phyloP scores from a whole-genome alignment of 2,797 vertebrate genomes.

The Poecilia wingei region DNA sequence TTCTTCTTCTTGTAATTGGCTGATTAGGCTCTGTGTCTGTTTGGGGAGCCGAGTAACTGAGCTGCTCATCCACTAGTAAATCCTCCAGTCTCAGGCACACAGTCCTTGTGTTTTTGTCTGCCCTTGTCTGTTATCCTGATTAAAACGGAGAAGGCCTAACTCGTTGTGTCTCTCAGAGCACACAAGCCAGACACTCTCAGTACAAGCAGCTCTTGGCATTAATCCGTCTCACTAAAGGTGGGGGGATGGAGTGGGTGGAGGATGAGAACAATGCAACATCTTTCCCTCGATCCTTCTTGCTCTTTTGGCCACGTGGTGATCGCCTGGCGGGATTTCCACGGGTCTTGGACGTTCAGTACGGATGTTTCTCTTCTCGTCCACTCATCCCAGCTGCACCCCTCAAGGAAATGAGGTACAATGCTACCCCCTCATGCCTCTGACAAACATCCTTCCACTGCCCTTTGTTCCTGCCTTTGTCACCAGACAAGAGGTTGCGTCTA shows the following conservation, averaged over 20 bases:
- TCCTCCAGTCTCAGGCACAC: constrained; percentile 44
- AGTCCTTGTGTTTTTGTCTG: constrained; percentile 53
- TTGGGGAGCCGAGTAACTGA: constrained; percentile 25
- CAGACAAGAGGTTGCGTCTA: constrained; percentile 67
- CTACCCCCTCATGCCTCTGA: constrained; percentile 22
- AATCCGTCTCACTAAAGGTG: constrained; percentile 70
- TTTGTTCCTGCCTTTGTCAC: constrained; percentile 82
- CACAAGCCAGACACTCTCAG: constrained; percentile 53
- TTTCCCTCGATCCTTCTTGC: constrained; percentile 35
- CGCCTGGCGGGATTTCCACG: constrained; percentile 58
- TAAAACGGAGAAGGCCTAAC: constrained; percentile 51
- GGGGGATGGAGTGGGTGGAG: constrained; percentile 34
- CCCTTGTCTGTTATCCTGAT: constrained; percentile 54
- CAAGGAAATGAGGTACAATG: constrained; percentile 81
- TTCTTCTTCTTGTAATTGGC: constrained; percentile 25
- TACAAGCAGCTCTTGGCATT: constrained; percentile 63
- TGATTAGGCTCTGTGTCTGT: constrained; percentile 35
- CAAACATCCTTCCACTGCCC: constrained; percentile 73
- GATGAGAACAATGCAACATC: constrained; percentile 67
- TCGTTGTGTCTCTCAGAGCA: constrained; percentile 40
- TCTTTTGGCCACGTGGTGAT: constrained; percentile 57
- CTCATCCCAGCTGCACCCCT: constrained; percentile 49
- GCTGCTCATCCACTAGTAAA: constrained; percentile 40
- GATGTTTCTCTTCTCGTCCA: constrained; percentile 53
- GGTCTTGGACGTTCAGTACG: constrained; percentile 52